phyloP scores from a whole-genome alignment of 2,113 vertebrate species.

The Fulmarus glacialis region DNA sequence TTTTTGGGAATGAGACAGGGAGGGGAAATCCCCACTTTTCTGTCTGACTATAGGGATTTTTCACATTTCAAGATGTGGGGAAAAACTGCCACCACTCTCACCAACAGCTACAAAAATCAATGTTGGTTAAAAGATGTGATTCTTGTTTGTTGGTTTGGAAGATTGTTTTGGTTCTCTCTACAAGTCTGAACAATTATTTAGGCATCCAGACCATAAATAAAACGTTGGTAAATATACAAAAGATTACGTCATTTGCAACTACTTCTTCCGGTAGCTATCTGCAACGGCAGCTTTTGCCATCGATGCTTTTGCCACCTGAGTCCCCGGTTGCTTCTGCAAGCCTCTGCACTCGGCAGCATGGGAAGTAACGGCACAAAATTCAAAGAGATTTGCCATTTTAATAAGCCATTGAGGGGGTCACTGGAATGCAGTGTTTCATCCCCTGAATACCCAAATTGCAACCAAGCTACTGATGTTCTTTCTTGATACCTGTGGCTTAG shows the following conservation, averaged over 20 bases:
- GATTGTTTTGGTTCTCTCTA: background rate
- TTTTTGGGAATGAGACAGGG: background rate
- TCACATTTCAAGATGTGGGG: background rate
- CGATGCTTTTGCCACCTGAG: background rate
- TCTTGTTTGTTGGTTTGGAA: background rate
- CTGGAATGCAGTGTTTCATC: background rate
- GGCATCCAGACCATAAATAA: background rate
- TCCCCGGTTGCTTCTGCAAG: background rate
- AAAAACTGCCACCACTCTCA: background rate
- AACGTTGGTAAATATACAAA: background rate
- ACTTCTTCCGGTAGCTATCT: background rate
- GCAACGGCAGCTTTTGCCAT: background rate
- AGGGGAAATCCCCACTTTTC: background rate
- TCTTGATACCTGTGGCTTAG: background rate
- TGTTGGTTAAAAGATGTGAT: background rate
- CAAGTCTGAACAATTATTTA: background rate
- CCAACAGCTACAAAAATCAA: background rate
- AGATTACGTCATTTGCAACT: background rate
- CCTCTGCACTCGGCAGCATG: background rate
- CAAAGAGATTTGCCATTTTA: background rate
- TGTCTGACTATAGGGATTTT: background rate
- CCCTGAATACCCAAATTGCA: background rate
- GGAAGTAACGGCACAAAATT: background rate
- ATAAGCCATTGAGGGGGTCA: background rate
- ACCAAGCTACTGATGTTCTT: background rate